Base-by-base conservation (phyloP, 1,140 invertebrate genomes). In the Meloidogyne floridensis region DNA sequence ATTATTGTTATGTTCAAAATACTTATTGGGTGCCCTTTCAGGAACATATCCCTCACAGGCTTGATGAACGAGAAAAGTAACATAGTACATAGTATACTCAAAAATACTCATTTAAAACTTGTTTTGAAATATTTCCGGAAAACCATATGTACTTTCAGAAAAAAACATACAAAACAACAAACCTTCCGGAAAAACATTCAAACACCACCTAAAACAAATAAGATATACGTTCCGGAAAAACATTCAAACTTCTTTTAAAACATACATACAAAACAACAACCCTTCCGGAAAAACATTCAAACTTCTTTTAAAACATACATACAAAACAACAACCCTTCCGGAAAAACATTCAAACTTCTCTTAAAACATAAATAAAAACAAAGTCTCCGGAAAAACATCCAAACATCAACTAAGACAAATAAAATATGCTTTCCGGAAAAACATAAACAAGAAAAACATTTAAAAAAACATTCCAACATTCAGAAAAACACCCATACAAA, bases 1-100 rank as follows among this genome's bases (percentile, higher is more conserved):
- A 85, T 54, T 85, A 87, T 72, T 85, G 83, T 54, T 87, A 81
- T 84, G 79, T 85, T 42, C 88, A 90, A 77, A 88, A 89, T 76
- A 90, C 89, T 3, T 92, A 91, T 85, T 92, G 90, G 86, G 89
- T 92, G 70, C 87, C 88, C 10, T 89, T 88, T 85, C 87, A 88
- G 32, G 88, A 89, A 59, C 89, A 88, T 56, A 89, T 89, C 80
- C 88, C 88, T 13, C 88, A 89, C 74, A 83, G 88, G 18, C 43
- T 89, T 13, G 88, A 89, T 59, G 88, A 90, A 72, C 80, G 88
- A 59, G 89, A 90, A 80, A 82, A 84, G 47, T 77, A 42, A 54
- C 6, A 32, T 76, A 13, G 4, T 75, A 74, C 13, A n/a, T 20
- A 15, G 2, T n/a, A 8, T 53, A 59, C 13, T 15, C 15, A 4